Base-by-base conservation (phyloP, 2,797 vertebrate genomes). In the Paedocypris micromegethes region DNA sequence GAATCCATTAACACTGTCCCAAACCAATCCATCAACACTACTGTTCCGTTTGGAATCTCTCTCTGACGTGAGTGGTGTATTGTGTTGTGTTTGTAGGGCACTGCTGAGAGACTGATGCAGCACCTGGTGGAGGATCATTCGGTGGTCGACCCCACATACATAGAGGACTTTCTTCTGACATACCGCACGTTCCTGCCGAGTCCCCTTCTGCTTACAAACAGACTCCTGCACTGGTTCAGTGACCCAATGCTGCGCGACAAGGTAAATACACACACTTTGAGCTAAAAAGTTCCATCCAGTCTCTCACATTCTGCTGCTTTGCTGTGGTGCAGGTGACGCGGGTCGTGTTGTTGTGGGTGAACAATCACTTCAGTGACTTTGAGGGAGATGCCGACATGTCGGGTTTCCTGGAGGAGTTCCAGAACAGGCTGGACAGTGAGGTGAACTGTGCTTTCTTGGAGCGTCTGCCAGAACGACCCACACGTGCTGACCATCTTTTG, bases 191-290 rank as follows among this genome's bases (percentile, higher is more conserved):
- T 99, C 87, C 91, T 98, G 82, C 93, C 94, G 67, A 97, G 96
- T 87, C 95, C 96, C 53, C 94, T 98, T 91, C 93, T 96, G 82
- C 93, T 99, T 86, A 96, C 95, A 79, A 95, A 94, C 84, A 97
- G 94, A 86, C 93, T 98, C 73, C 86, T 99, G 88, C 95, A 98
- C 90, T 99, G 96, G 96, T 99, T 98, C 86, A 96, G 97, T 80
- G 96, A 98, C 90, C 92, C 95, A 79, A 95, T 93, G 88, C 93
- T 98, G 92, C 97, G 97, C 91, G 96, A 98, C 90, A 98, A 99
- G 96, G 96, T 98, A 1, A n/a, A 3, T 3, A 40, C 43, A 8
- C 49, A 37, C 8, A 37, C 42, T 4, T 48, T 9, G 48, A 43
- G 5, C 39, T 38, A 23, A 23, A 1, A 23, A 1, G 23, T 23